Conservation (phyloP, 2,113 vertebrate genomes). For the Lasiurus cinereus region DNA sequence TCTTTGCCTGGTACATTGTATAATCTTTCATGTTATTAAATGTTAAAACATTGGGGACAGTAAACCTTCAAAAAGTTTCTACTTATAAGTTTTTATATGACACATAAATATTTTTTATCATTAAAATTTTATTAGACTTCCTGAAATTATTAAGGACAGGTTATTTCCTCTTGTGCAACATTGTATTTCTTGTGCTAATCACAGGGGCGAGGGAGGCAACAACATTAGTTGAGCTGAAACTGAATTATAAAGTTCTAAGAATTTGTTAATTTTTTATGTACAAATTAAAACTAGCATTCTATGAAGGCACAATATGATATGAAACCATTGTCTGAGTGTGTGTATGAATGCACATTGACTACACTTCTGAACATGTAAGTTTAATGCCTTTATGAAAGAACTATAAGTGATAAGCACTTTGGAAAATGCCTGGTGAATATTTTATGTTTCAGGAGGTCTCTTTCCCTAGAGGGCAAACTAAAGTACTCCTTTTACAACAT, state of each 20-base stretch:
- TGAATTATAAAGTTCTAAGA: slow-evolving; percentile 11
- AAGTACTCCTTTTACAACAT: slow-evolving; percentile 61
- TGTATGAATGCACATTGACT: background rate
- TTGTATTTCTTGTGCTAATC: background rate
- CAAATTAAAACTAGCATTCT: slow-evolving; percentile 38
- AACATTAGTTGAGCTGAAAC: slow-evolving; percentile 22
- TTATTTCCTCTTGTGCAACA: background rate
- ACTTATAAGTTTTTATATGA: slow-evolving; percentile 32
- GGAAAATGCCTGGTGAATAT: slow-evolving; percentile 55
- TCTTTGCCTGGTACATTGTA: background rate
- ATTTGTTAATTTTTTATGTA: slow-evolving; percentile 44
- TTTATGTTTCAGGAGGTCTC: slow-evolving; percentile 59
- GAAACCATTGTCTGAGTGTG: background rate
- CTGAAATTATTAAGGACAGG: background rate
- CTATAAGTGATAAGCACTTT: slow-evolving; percentile 43
- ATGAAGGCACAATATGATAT: background rate
- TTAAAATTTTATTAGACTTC: slow-evolving; percentile 1
- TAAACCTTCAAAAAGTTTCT: background rate
- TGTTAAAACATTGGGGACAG: background rate
- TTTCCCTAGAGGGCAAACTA: slow-evolving; percentile 54
- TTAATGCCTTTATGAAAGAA: slow-evolving; percentile 10
- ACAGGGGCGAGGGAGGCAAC: background rate
- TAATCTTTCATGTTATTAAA: background rate
- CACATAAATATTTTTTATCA: background rate
- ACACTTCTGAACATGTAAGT: background rate